Base-by-base conservation (phyloP, 1,140 invertebrate species). In the Pissodes strobi region DNA sequence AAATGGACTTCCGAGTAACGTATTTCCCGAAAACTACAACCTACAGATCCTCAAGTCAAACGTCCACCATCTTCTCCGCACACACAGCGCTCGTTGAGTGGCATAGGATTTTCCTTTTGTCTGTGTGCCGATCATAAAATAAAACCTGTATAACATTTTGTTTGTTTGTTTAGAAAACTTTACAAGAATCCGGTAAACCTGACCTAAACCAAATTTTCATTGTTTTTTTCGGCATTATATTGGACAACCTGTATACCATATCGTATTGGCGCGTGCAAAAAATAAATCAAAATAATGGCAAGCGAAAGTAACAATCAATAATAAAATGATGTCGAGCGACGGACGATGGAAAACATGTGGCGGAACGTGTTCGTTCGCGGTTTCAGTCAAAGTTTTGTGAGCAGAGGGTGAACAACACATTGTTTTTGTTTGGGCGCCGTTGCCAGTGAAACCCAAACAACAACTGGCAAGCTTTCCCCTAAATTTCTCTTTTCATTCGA, bases 371-470 rank as follows among this genome's bases (percentile, higher is more conserved):
- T 45, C 41, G 41, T 45, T 23, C 45, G 25, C 27, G 59, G 71
- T 70, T 69, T 73, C 70, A 74, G 73, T 74, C 61, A 71, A 73
- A 74, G 61, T 73, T 73, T 69, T 61, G 67, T 62, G 15, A 65
- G 67, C 63, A 46, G 53, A 49, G 67, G 64, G 73, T 70, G 65
- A 70, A 69, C 70, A 69, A 58, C 61, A 56, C 58, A 48, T 57
- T 66, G 46, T 57, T 64, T 23, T 55, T 30, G 53, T 64, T 59
- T 38, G 39, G 53, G 57, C 59, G 46, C 41, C 63, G 55, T 57
- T 30, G 30, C 38, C 60, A 69, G 48, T 52, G 55, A 64, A 37
- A 18, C n/a, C n/a, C 27, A 27, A 27, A 27, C 25, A 30, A 19
- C 48, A 48, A 39, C 38, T 39, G 4, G 3, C 38, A 4, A n/a